Evolutionary conservation across 2,888 invertebrate genomes (phyloP).

Genomic region (Rhimphoctona megacephalus): DNA sequence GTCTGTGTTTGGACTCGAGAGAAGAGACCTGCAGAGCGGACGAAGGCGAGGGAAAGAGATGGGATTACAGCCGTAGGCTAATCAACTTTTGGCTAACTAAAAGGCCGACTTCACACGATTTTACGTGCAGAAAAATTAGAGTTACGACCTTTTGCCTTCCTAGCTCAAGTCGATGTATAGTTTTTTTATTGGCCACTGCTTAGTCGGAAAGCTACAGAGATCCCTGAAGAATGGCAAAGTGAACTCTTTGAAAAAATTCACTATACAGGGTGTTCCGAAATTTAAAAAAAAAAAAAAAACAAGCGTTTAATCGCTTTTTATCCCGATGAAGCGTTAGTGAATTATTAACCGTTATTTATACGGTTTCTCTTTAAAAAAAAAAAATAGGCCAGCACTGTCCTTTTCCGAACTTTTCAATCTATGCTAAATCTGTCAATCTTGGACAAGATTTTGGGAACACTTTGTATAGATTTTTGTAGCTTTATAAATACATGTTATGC

Average conservation of each 20-base stretch:
- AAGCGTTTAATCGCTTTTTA: too few relatives aligned
- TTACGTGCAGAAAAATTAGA: background rate
- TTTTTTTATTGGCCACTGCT: constrained; percentile 7
- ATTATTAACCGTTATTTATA: too few relatives aligned
- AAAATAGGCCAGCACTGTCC: background rate
- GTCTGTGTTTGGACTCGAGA: constrained; percentile 12
- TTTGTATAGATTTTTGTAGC: background rate
- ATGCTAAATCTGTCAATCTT: background rate
- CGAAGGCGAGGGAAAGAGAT: constrained; percentile 42
- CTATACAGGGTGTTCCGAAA: background rate
- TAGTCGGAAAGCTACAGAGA: constrained; percentile 6
- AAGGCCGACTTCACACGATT: constrained; percentile 5
- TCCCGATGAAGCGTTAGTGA: too few relatives aligned
- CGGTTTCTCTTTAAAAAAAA: too few relatives aligned
- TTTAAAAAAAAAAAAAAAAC: background rate
- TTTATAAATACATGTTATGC: background rate
- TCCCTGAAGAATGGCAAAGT: background rate
- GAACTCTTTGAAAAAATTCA: constrained; percentile 5
- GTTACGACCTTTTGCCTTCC: background rate
- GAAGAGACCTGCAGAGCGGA: constrained; percentile 21
- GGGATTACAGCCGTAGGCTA: constrained; percentile 46
- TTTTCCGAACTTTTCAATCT: background rate
- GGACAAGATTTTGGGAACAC: background rate
- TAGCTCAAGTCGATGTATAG: background rate
- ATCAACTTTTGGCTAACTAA: background rate